Evolutionary conservation across 2,797 vertebrate genomes (phyloP).

Genomic region (Aselliscus stoliczkanus): DNA sequence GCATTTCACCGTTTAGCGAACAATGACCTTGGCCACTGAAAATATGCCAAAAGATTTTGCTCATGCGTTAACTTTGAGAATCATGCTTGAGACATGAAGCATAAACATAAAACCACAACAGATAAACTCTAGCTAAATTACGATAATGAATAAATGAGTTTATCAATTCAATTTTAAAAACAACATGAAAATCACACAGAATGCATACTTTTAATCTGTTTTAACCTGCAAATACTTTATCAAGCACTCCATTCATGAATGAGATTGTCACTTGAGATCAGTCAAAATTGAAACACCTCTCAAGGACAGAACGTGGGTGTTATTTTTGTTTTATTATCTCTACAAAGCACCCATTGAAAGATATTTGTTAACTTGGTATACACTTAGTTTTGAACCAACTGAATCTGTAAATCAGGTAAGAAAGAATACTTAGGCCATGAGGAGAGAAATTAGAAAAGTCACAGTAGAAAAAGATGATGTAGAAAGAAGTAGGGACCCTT

Average conservation of each 20-base stretch:
- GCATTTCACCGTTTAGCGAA: neutral
- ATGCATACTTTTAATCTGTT: neutral
- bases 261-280: neutral
- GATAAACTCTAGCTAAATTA: neutral
- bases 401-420: neutral
- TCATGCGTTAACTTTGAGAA: neutral
- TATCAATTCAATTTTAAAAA: neutral
- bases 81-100: neutral
- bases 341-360: neutral
- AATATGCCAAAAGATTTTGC: neutral
- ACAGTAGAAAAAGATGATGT: neutral
- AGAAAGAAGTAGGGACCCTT: fast-evolving
- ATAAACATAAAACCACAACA: neutral
- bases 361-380: neutral
- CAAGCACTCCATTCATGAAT: neutral
- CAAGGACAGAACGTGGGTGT: neutral
- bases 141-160: neutral
- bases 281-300: neutral
- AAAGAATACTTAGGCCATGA: neutral
- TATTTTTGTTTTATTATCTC: neutral
- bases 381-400: neutral
- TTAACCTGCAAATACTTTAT: neutral
- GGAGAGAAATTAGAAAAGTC: neutral
- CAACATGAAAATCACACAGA: neutral
- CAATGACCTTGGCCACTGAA: neutral